Conservation (phyloP, 2,888 invertebrate genomes). For the Creontiades dilutus region DNA sequence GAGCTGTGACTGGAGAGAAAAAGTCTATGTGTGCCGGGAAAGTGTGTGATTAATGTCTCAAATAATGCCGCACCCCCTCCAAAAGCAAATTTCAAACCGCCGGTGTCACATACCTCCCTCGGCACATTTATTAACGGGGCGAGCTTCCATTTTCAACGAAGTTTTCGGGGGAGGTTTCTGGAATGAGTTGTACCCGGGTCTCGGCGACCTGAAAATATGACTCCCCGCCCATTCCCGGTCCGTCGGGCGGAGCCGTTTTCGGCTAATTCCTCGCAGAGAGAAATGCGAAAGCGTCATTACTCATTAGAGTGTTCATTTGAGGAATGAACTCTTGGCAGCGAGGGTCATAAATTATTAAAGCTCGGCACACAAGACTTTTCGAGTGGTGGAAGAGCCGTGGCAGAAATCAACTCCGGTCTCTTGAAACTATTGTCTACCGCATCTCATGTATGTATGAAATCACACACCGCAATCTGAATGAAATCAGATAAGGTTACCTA, state of each 20-base stretch:
- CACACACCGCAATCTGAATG: too few species aligned
- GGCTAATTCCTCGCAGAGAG: not conserved
- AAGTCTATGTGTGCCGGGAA: not conserved
- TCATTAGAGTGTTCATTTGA: constrained; percentile 21
- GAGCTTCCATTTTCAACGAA: constrained; percentile 10
- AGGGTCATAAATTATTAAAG: not conserved
- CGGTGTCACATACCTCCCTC: not conserved
- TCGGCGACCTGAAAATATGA: not conserved
- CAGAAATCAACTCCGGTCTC: too few species aligned
- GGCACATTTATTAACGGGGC: not conserved
- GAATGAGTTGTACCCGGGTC: not conserved
- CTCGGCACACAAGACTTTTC: constrained; percentile 14
- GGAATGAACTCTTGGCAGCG: constrained; percentile 35
- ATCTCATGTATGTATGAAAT: too few species aligned
- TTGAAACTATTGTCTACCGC: too few species aligned
- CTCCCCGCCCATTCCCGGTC: not conserved
- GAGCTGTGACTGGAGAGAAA: not conserved
- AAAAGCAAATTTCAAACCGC: constrained; percentile 17
- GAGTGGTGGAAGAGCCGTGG: not conserved
- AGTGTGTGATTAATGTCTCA: constrained; percentile 35
- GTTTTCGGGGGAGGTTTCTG: not conserved
- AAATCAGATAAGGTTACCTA: too few species aligned
- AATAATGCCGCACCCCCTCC: not conserved
- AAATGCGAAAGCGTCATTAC: constrained; percentile 13
- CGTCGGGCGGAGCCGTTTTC: not conserved